Evolutionary conservation across 2,113 vertebrate species (phyloP), one percentile per base, ranked within the genome.

Genomic region (Anoura caudifer): DNA sequence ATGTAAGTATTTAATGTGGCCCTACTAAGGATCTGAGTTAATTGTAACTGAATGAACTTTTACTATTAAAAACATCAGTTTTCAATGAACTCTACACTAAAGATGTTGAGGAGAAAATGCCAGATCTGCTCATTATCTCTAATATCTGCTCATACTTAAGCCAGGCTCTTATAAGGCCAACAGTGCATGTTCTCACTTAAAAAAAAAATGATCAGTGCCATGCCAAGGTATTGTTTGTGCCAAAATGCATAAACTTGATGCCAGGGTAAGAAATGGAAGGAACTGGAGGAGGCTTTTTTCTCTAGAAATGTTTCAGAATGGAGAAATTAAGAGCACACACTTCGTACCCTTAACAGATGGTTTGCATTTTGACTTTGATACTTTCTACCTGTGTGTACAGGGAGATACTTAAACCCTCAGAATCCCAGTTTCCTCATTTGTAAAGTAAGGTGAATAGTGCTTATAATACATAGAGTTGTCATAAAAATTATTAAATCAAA

Each of bases 201-300:
- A 50, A 65, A 67, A n/a, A 67, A 67, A 59, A 95, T 82, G 47
- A 95, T 75, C 72, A 82, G 17, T 10, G 63, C 33, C 6, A n/a
- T 69, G 54, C 91, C 94, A 96, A 94, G 36, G 33, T 69, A 41
- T 84, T 94, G 54, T 97, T 95, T 95, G 81, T 95, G 87, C 76
- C 76, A 85, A 95, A 96, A 50, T 59, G 70, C 50, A 79, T 86
- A 59, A 50, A 47, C 72, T 75, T 81, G 65, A 63, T 94, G 72
- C 85, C 81, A 94, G 61, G 82, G 3, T 52, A 82, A 73, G 59
- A 67, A 4, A 86, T 73, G 36, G 24, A 84, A 81, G 45, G 28
- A 87, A 7, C 3, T 72, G 7, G 38, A 63, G 31, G 59, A 80
- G 56, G 76, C 19, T 59, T 89, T 89, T 75, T 45, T 61, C 83